Conservation (phyloP, 2,888 invertebrate genomes). For the Acanthacorydalis orientalis region DNA sequence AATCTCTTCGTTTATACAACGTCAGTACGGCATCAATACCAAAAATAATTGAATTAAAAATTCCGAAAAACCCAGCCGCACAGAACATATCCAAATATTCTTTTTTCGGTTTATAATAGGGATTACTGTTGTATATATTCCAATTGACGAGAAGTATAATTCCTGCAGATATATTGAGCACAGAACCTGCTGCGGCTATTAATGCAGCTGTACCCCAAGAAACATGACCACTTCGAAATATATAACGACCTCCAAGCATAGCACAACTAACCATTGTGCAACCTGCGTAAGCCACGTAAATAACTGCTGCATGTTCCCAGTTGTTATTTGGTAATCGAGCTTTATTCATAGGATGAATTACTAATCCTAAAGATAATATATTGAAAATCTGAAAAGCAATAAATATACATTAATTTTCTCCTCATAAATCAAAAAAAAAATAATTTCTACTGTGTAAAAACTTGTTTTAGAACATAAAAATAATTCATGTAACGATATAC, state of each 20-base stretch:
- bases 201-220: slow-evolving; percentile 46
- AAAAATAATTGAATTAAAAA: slow-evolving; percentile 41
- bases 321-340: slow-evolving; percentile 34
- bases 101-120: slow-evolving; percentile 41
- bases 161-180: slow-evolving; percentile 46
- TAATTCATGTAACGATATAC: too few species aligned
- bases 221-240: slow-evolving; percentile 37
- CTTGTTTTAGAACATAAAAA: too few species aligned
- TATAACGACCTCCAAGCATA: slow-evolving; percentile 34
- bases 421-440: too few species aligned
- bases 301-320: slow-evolving; percentile 41
- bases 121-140: slow-evolving; percentile 25
- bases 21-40: slow-evolving; percentile 43
- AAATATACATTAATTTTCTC: not conserved
- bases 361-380: slow-evolving; percentile 42
- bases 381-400: slow-evolving; percentile 35
- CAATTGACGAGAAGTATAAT: slow-evolving; percentile 38
- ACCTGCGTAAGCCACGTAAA: slow-evolving; percentile 48
- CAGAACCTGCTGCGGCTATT: slow-evolving; percentile 41
- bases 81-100: slow-evolving; percentile 45
- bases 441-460: too few species aligned
- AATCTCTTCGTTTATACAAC: slow-evolving; percentile 35
- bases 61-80: slow-evolving; percentile 43
- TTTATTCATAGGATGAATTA: slow-evolving; percentile 40
- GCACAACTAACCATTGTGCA: slow-evolving; percentile 47